phyloP scores from a whole-genome alignment of 2,113 vertebrate genomes.

The Tapirus terrestris region DNA sequence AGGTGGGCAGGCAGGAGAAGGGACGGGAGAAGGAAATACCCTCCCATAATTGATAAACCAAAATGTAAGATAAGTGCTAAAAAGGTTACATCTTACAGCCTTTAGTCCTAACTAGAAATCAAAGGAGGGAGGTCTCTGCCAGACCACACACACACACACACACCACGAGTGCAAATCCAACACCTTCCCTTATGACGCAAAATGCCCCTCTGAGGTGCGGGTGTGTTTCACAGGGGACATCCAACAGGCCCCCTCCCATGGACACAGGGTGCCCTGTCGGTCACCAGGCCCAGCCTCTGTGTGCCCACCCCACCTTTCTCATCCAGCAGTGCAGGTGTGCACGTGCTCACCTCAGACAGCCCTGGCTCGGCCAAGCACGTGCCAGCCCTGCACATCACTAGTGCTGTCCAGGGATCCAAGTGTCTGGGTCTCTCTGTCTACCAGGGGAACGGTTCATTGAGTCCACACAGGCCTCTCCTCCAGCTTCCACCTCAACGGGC shows the following conservation, averaged over 20 bases:
- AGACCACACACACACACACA: neutral
- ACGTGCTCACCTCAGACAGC: neutral
- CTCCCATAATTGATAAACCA: neutral
- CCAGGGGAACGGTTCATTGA: fast-evolving
- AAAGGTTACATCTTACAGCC: neutral
- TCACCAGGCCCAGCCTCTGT: neutral
- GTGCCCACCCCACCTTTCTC: neutral
- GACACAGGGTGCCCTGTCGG: neutral
- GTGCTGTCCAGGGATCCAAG: neutral
- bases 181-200: neutral
- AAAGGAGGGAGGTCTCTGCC: neutral
- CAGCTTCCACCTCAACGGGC: neutral
- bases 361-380: neutral
- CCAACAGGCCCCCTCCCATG: neutral
- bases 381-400: neutral
- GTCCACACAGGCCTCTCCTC: neutral
- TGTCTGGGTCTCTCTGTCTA: neutral
- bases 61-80: neutral
- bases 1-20: neutral
- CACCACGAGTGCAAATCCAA: neutral
- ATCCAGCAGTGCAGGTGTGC: neutral
- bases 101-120: neutral
- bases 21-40: neutral
- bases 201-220: neutral
- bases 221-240: neutral